phyloP scores from a whole-genome alignment of 2,888 invertebrate genomes.

The Hanleya hanleyi region DNA sequence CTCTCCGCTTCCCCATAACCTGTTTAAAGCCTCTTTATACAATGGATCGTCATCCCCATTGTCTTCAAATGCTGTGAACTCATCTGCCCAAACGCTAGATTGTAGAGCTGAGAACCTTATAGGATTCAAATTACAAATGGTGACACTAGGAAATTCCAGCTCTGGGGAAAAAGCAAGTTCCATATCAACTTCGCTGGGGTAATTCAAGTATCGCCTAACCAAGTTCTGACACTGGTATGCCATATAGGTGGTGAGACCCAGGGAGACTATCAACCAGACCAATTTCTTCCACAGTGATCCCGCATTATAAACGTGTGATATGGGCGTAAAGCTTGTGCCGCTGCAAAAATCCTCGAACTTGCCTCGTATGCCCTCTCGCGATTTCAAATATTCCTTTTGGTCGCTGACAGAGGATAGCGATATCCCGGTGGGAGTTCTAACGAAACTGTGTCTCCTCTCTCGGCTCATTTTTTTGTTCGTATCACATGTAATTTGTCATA shows the following conservation, averaged over 20 bases:
- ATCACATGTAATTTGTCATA: too few relatives aligned
- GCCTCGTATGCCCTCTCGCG: constrained; percentile 18
- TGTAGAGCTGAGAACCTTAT: constrained; percentile 25
- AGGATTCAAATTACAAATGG: constrained; percentile 63
- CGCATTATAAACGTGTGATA: constrained; percentile 56
- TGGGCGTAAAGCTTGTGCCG: constrained; percentile 60
- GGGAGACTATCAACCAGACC: constrained; percentile 49
- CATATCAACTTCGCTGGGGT: constrained; percentile 60
- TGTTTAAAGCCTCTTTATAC: too few relatives aligned
- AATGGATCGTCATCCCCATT: constrained; percentile 36
- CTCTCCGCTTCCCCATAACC: too few relatives aligned
- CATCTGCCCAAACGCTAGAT: constrained; percentile 15
- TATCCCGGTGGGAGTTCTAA: background rate
- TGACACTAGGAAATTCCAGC: constrained; percentile 63
- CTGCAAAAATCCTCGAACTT: constrained; percentile 42
- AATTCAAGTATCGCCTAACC: constrained; percentile 39
- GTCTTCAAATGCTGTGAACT: constrained; percentile 26
- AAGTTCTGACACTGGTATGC: constrained; percentile 45
- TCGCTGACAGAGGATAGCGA: background rate
- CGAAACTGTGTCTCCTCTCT: background rate
- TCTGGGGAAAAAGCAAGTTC: constrained; percentile 44
- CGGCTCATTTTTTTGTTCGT: too few relatives aligned
- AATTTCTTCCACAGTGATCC: constrained; percentile 44
- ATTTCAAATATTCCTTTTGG: background rate
- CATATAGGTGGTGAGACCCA: constrained; percentile 50